phyloP scores from a whole-genome alignment of 2,113 vertebrate species.

The Elanus axillaris region DNA sequence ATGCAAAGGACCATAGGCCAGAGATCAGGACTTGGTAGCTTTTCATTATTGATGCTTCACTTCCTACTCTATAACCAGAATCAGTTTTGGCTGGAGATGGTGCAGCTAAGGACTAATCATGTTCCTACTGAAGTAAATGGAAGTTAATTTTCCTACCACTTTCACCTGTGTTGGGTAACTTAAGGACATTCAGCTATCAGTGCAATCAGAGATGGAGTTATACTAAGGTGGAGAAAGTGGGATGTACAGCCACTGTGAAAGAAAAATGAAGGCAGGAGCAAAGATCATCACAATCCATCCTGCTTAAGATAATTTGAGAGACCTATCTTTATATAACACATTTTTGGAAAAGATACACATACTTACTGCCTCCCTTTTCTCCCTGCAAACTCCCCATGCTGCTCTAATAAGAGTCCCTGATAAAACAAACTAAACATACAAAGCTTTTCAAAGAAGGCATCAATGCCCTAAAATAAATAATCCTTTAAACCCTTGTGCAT shows the following conservation, averaged over 20 bases:
- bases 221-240: background rate
- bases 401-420: background rate
- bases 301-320: background rate
- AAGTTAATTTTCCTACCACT: background rate
- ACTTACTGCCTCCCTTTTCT: background rate
- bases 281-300: background rate
- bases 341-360: background rate
- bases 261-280: background rate
- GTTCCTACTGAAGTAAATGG: background rate
- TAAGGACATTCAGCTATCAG: background rate
- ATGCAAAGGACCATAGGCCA: background rate
- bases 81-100: background rate
- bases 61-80: background rate
- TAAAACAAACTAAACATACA: slow-evolving; percentile 1
- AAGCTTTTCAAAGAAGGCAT: slow-evolving; percentile 1
- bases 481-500: slow-evolving; percentile 16
- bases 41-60: background rate
- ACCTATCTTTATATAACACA: background rate
- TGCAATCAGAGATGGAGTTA: background rate
- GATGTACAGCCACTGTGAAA: background rate
- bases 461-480: slow-evolving; percentile 27
- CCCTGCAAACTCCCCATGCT: background rate
- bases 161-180: background rate
- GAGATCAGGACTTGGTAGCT: background rate
- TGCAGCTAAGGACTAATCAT: background rate